These are phyloP conservation scores for Pediacus dermestoides DNA, from an alignment of 2,888 invertebrate species.

Conservation along the genomic window DNA sequence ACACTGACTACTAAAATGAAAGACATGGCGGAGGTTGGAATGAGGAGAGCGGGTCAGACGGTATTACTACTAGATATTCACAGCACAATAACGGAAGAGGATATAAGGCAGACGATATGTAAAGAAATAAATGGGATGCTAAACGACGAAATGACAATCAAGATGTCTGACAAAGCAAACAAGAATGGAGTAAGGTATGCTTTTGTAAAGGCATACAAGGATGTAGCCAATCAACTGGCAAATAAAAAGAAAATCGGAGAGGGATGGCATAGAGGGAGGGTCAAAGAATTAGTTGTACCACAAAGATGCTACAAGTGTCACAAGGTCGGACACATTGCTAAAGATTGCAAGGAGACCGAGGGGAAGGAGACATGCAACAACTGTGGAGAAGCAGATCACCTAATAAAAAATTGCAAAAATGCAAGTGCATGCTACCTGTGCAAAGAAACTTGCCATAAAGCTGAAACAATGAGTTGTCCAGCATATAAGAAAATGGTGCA, in stretches of 20 bases:
- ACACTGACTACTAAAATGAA: conserved; percentile 2
- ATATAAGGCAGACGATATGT: background rate
- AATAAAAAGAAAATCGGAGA: conserved; percentile 11
- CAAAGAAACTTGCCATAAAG: background rate
- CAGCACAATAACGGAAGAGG: conserved; percentile 4
- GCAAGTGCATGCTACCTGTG: conserved; percentile 10
- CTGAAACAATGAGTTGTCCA: background rate
- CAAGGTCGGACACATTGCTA: conserved; percentile 17
- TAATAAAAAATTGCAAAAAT: conserved; percentile 15
- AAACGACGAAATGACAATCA: conserved; percentile 7
- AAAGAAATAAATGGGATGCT: background rate
- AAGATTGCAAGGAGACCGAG: conserved; percentile 17
- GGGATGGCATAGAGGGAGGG: conserved; percentile 10
- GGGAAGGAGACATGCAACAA: conserved; percentile 18
- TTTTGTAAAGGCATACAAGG: conserved; percentile 8
- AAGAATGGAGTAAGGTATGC: conserved; percentile 7
- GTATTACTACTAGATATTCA: conserved; percentile 11
- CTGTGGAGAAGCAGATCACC: conserved; percentile 22
- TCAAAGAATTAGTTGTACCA: background rate
- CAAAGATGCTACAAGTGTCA: conserved; percentile 22
- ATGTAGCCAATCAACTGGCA: conserved; percentile 6
- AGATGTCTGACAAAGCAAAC: conserved; percentile 7
- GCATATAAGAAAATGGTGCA: background rate
- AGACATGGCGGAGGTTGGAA: conserved; percentile 4
- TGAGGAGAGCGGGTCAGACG: conserved; percentile 9